Conservation (phyloP, 2,113 vertebrate genomes). For the Microcebus murinus region DNA sequence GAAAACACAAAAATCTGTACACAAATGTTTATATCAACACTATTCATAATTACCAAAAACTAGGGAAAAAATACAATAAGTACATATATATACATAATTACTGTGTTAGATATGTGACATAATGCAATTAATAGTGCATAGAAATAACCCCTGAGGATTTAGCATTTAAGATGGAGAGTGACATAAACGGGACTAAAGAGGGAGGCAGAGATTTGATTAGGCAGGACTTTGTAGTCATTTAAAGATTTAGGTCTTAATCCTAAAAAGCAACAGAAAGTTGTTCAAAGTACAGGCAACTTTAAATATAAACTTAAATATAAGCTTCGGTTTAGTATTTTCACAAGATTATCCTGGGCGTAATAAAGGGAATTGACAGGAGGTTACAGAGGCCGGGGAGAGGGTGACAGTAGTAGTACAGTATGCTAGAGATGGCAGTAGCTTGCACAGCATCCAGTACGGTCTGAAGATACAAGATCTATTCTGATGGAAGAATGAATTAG, state of each 20-base stretch:
- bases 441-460: background rate
- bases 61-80: background rate
- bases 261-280: background rate
- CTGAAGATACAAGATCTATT: background rate
- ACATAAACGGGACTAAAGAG: background rate
- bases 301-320: background rate
- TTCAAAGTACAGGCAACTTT: background rate
- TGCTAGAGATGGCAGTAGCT: background rate
- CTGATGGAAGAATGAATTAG: background rate
- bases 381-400: background rate
- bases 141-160: background rate
- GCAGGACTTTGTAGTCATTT: background rate
- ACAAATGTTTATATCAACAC: background rate
- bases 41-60: background rate
- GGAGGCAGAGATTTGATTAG: background rate
- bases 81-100: background rate
- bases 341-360: background rate
- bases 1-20: background rate
- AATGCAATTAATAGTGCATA: background rate
- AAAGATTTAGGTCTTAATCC: background rate
- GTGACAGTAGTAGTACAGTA: too few relatives aligned
- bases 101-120: background rate
- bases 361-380: background rate
- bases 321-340: slow-evolving; percentile 10
- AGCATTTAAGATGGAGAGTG: background rate